Percentiles rank a stretch among this genome's conserved stretches.
These are phyloP conservation scores for Metaphire vulgaris DNA, from an alignment of 1,140 invertebrate species.

Conservation along the genomic window DNA sequence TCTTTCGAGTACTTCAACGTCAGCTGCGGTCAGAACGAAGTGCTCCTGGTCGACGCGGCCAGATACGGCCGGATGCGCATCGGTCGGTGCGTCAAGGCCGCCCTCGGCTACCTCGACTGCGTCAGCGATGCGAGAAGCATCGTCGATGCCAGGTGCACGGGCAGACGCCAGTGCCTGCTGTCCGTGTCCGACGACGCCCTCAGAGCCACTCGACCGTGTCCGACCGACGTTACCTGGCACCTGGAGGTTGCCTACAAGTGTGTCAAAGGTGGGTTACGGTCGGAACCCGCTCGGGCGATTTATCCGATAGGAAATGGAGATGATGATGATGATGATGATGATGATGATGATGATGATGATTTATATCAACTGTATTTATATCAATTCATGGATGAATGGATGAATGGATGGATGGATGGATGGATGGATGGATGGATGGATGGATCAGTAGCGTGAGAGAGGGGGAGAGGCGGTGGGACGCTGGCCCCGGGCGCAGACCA, in stretches of 20 bases:
- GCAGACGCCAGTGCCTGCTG: slow-evolving; percentile 9
- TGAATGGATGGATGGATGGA: neutral
- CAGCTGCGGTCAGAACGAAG: neutral
- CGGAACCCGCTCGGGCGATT: neutral
- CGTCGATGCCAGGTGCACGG: slow-evolving; percentile 16
- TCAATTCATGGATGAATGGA: neutral
- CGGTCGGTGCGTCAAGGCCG: slow-evolving; percentile 7
- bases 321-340: slow-evolving; percentile 2
- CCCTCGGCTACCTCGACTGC: slow-evolving; percentile 4
- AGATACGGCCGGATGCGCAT: slow-evolving; percentile 24
- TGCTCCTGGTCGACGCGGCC: slow-evolving; percentile 13
- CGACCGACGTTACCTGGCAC: slow-evolving; percentile 23
- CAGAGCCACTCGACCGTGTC: slow-evolving; percentile 20
- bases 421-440: neutral
- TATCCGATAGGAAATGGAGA: neutral
- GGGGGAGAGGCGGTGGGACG: too few relatives aligned
- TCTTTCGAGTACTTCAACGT: slow-evolving; percentile 20
- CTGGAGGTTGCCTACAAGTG: slow-evolving; percentile 23
- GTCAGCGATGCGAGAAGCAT: slow-evolving; percentile 4
- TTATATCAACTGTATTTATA: too few relatives aligned
- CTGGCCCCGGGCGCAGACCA: too few relatives aligned
- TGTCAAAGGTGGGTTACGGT: neutral
- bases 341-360: slow-evolving; percentile 3
- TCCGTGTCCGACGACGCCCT: slow-evolving; percentile 6
- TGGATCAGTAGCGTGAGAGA: too few relatives aligned